Conservation (phyloP, 1,140 invertebrate genomes). For the Choristoneura fumiferana region DNA sequence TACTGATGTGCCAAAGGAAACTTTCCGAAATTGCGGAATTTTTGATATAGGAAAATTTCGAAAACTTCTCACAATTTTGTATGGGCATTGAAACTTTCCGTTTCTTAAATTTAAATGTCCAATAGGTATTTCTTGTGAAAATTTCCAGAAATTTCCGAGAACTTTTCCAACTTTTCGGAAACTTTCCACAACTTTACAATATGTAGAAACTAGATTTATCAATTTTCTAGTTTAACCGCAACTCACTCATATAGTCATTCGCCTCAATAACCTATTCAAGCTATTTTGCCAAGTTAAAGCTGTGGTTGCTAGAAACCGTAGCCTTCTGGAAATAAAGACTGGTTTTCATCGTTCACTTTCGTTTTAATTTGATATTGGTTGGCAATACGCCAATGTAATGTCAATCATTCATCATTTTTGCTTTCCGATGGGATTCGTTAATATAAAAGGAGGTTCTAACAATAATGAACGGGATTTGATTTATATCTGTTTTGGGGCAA, state of each 20-base stretch:
- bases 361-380: background rate
- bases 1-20: too few relatives aligned
- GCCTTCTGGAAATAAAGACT: background rate
- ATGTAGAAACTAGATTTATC: too few relatives aligned
- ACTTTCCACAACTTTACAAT: too few relatives aligned
- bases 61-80: too few relatives aligned
- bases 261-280: background rate
- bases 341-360: background rate
- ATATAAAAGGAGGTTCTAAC: background rate
- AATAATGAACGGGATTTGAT: background rate
- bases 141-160: too few relatives aligned
- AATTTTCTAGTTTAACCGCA: background rate
- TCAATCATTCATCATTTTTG: conserved; percentile 14
- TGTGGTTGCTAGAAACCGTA: background rate
- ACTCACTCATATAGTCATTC: background rate
- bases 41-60: too few relatives aligned
- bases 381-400: conserved; percentile 13
- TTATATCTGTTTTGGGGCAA: background rate
- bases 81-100: too few relatives aligned
- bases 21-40: too few relatives aligned
- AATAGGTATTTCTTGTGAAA: too few relatives aligned
- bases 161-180: too few relatives aligned
- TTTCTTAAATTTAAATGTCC: too few relatives aligned
- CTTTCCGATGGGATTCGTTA: background rate
- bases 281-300: background rate